Evolutionary conservation across 2,113 vertebrate species (phyloP).

Genomic region (Myotis davidii): DNA sequence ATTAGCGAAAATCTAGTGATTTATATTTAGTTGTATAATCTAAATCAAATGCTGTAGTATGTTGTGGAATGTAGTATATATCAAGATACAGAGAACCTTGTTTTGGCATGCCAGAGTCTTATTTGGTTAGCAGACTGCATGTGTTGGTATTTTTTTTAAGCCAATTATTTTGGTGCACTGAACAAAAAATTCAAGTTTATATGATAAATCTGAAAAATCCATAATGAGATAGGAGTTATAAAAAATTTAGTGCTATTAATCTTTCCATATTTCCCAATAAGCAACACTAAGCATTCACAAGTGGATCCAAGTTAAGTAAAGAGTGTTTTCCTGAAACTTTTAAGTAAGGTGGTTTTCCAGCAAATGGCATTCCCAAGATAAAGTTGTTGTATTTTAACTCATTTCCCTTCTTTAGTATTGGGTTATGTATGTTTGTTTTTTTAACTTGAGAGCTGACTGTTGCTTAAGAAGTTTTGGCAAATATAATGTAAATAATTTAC

Average conservation of each 20-base stretch:
- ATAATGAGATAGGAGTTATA: slow-evolving; percentile 73
- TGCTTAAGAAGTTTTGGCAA: slow-evolving; percentile 84
- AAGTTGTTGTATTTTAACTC: slow-evolving; percentile 76
- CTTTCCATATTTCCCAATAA: slow-evolving; percentile 67
- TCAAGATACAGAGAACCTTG: slow-evolving; percentile 82
- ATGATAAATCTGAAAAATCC: slow-evolving; percentile 64
- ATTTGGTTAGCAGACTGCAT: slow-evolving; percentile 85
- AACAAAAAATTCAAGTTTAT: slow-evolving; percentile 80
- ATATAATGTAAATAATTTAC: slow-evolving; percentile 85
- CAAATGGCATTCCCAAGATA: slow-evolving; percentile 80
- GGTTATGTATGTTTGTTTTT: slow-evolving; percentile 67
- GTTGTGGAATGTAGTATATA: slow-evolving; percentile 86
- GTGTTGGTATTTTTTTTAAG: slow-evolving; percentile 80
- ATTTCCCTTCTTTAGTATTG: slow-evolving; percentile 70
- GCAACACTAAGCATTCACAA: slow-evolving; percentile 73
- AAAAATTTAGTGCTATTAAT: slow-evolving; percentile 72
- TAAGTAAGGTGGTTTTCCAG: slow-evolving; percentile 78
- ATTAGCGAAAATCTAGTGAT: slow-evolving; percentile 84
- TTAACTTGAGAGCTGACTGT: slow-evolving; percentile 81
- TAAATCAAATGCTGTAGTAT: slow-evolving; percentile 86
- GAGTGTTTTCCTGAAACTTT: slow-evolving; percentile 76
- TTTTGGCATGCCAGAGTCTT: slow-evolving; percentile 85
- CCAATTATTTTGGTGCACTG: slow-evolving; percentile 83
- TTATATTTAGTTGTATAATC: slow-evolving; percentile 86
- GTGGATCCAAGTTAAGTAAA: slow-evolving; percentile 72